Evolutionary conservation across 30 jellyfish, hydroid and myxozoan genomes (phyloP), one percentile per base, ranked within the genome.

Genomic region (Nemopilema nomurai): DNA sequence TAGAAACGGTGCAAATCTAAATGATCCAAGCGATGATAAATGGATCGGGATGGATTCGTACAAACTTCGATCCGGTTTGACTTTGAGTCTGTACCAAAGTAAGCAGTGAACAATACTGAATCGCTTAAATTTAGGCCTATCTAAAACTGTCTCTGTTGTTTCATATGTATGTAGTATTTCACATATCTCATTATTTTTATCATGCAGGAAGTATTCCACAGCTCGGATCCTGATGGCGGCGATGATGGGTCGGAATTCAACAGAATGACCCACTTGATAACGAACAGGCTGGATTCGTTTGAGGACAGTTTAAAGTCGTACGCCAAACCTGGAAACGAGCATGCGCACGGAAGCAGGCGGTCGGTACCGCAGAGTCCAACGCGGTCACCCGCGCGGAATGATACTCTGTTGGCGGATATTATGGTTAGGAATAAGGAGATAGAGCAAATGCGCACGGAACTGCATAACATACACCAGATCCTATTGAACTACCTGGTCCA

Each of bases 211-310:
- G 79, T 78, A 27, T 28, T 77, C 0, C 96, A 91, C 69, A 68
- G 83, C 22, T 74, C 86, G 18, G 96, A 70, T 6, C 89, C 62
- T 18, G 96, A 93, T 24, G 96, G 97, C n/a, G 86, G 84, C 20
- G 91, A 93, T 9, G 97, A 79, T 8, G 87, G 65, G 21, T 83
- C 91, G 31, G 19, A 52, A 7, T 85, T 83, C 83, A 75, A 73
- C 79, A 80, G 79, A 57, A 27, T 86, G 69, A 69, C 69, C 23
- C 97, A 93, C 16, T 80, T 33, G 24, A 64, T 91, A 24, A 23
- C 51, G 16, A 57, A 32, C 76, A 82, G 97, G 22, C 51, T 91
- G 26, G 90, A 91, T 22, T 21, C 64, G 19, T 67, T 91, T 16
- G 89, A 79, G 52, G 97, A 91, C 51, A 24, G 26, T 62, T 8